Conservation (phyloP, 1,140 invertebrate species). For the Saccostrea cuccullata region DNA sequence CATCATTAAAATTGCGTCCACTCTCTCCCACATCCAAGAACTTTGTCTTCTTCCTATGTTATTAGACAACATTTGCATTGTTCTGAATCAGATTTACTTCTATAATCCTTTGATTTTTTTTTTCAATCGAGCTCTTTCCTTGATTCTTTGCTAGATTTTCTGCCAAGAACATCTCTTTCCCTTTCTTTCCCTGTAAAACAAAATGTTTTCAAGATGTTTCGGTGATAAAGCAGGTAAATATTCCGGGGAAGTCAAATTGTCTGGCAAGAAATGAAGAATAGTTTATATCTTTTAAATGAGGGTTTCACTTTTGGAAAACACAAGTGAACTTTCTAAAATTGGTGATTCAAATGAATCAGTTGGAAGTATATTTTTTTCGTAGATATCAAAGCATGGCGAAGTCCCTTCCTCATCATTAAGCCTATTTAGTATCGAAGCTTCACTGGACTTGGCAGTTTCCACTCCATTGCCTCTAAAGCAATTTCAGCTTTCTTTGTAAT, state of each 20-base stretch:
- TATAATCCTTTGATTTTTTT: too few species aligned
- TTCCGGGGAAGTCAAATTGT: not conserved
- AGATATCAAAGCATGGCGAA: conserved; percentile 54
- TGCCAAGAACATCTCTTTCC: conserved; percentile 5
- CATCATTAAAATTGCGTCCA: too few species aligned
- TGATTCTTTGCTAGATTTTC: not conserved
- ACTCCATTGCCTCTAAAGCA: conserved; percentile 43
- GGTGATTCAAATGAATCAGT: not conserved
- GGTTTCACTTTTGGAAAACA: not conserved
- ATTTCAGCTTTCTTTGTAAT: not conserved
- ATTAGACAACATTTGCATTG: too few species aligned
- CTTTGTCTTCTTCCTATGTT: too few species aligned
- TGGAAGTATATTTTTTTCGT: conserved; percentile 37
- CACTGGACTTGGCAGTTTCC: conserved; percentile 41
- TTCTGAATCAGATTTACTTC: too few species aligned
- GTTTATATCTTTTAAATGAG: not conserved
- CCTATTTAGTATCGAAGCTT: conserved; percentile 36
- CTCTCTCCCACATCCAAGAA: too few species aligned
- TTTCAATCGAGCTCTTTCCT: not conserved
- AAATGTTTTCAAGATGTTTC: conserved; percentile 53
- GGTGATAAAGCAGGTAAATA: conserved; percentile 4
- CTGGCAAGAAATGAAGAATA: not conserved
- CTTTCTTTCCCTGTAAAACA: conserved; percentile 40
- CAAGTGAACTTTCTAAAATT: not conserved
- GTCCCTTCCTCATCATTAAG: conserved; percentile 47